Percentiles rank a stretch among this genome's conserved stretches.
These are phyloP conservation scores for Lethenteron camtschaticum DNA, from an alignment of 2,113 vertebrate species.

Conservation along the genomic window DNA sequence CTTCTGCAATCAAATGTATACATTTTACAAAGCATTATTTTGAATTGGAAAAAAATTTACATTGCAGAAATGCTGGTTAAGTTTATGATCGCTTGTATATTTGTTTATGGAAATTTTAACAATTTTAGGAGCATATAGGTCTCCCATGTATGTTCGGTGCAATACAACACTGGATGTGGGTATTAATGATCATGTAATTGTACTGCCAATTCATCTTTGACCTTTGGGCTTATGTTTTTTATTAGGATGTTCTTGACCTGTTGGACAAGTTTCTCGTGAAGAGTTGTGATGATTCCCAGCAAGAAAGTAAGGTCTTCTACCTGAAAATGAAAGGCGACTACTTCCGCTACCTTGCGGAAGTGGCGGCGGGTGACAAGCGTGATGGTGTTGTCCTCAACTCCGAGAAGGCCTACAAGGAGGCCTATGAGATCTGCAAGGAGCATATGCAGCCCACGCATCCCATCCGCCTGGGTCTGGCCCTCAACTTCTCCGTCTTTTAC, in stretches of 20 bases:
- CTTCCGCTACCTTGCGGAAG: slow-evolving; percentile 55
- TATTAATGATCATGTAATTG: too few species aligned
- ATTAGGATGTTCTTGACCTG: slow-evolving; percentile 36
- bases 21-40: too few species aligned
- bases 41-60: too few species aligned
- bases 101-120: too few species aligned
- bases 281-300: slow-evolving; percentile 56
- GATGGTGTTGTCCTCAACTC: slow-evolving; percentile 42
- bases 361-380: slow-evolving; percentile 48
- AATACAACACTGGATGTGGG: too few species aligned
- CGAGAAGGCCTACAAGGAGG: slow-evolving; percentile 54
- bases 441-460: slow-evolving; percentile 66
- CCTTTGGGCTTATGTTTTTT: too few species aligned
- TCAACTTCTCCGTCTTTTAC: slow-evolving; percentile 75
- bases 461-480: slow-evolving; percentile 52
- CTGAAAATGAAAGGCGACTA: slow-evolving; percentile 77
- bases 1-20: too few species aligned
- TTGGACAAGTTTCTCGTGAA: slow-evolving; percentile 57
- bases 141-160: too few species aligned
- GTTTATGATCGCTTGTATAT: too few species aligned
- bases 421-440: slow-evolving; percentile 61
- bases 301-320: slow-evolving; percentile 39
- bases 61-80: too few species aligned
- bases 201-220: too few species aligned
- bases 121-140: too few species aligned